phyloP scores from a whole-genome alignment of 2,797 vertebrate genomes.

The Thunnus albacares region DNA sequence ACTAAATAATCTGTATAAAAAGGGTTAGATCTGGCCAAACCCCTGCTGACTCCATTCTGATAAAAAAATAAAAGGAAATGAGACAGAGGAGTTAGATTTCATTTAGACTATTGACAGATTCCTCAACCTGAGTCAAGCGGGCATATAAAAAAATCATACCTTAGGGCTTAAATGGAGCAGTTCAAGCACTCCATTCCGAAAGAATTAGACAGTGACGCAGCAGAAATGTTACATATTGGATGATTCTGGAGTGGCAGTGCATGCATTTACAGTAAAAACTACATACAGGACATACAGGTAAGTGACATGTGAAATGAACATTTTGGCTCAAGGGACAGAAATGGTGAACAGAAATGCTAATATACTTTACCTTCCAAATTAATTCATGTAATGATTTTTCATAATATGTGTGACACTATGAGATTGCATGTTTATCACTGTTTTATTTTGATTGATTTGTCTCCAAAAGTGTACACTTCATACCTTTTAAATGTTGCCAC shows the following conservation, averaged over 20 bases:
- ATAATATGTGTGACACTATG: too few species aligned
- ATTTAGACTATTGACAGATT: constrained; percentile 1
- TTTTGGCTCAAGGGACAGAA: background rate
- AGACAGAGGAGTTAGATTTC: constrained; percentile 16
- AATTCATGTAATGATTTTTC: background rate
- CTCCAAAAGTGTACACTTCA: too few species aligned
- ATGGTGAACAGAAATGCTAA: too few species aligned
- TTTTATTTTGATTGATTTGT: background rate
- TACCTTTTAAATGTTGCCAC: background rate
- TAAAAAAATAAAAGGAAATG: constrained; percentile 7
- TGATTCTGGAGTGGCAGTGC: background rate
- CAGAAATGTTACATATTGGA: background rate
- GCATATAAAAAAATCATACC: constrained; percentile 33
- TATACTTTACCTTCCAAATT: background rate
- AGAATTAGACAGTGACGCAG: constrained; percentile 10
- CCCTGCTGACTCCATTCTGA: constrained; percentile 48
- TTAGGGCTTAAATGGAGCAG: constrained; percentile 13
- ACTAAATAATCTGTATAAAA: constrained; percentile 63
- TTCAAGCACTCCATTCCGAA: constrained; percentile 33
- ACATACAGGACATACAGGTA: too few species aligned
- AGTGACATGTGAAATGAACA: background rate
- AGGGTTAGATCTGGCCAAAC: constrained; percentile 36
- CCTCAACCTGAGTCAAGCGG: background rate
- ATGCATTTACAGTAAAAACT: background rate
- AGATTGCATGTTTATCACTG: too few species aligned